phyloP scores from a whole-genome alignment of 2,797 vertebrate genomes.

The Sebastes wilsoni region DNA sequence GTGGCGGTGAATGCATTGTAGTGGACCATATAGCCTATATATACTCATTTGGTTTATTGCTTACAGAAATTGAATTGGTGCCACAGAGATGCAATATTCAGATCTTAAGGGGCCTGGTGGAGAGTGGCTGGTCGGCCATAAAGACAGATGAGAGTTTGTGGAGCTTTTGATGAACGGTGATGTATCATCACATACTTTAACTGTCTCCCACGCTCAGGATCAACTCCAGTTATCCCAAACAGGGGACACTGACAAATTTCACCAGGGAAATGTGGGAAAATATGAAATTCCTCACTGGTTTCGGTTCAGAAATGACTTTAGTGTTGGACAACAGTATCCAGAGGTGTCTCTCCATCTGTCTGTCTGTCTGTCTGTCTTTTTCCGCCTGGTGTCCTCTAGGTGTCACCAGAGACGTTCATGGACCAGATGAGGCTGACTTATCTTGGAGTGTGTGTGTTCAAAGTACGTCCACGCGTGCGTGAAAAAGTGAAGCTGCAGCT shows the following conservation, averaged over 20 bases:
- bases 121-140: constrained; percentile 43
- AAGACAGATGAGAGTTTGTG: constrained; percentile 64
- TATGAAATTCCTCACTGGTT: constrained; percentile 53
- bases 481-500: constrained; percentile 49
- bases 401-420: constrained; percentile 81
- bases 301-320: constrained; percentile 52
- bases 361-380: constrained; percentile 37
- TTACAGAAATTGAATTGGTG: constrained; percentile 74
- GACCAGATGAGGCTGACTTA: constrained; percentile 41
- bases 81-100: constrained; percentile 75
- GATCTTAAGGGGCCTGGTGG: constrained; percentile 67
- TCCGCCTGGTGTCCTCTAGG: constrained; percentile 73
- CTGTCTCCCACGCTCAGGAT: constrained; percentile 63
- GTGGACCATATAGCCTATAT: constrained; percentile 53
- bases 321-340: constrained; percentile 26
- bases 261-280: constrained; percentile 65
- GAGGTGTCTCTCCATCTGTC: constrained; percentile 12
- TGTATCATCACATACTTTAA: constrained; percentile 67
- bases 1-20: constrained; percentile 63
- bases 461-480: constrained; percentile 13
- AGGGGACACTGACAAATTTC: constrained; percentile 40
- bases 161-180: constrained; percentile 70
- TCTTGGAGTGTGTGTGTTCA: constrained; percentile 37
- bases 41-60: constrained; percentile 76
- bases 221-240: constrained; percentile 62